Conservation (phyloP, 2,797 vertebrate genomes). For the Alca torda region DNA sequence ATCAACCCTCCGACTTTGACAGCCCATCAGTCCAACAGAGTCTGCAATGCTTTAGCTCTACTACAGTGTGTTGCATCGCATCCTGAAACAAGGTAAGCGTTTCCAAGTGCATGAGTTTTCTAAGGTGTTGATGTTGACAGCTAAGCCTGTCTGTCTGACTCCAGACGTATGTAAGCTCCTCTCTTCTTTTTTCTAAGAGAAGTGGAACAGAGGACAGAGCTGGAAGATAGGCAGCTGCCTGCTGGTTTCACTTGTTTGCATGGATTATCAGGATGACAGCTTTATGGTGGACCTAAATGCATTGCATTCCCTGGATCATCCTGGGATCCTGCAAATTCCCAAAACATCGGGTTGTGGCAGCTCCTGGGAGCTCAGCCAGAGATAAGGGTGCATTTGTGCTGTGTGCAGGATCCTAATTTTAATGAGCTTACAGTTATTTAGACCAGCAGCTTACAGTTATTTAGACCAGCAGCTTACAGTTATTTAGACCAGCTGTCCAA, state of each 20-base stretch:
- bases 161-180: not conserved
- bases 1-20: conserved; percentile 97
- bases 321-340: not conserved
- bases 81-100: conserved; percentile 90
- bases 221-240: not conserved
- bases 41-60: conserved; percentile 95
- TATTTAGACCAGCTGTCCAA: not conserved
- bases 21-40: conserved; percentile 97
- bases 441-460: not conserved
- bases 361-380: not conserved
- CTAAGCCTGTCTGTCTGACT: not conserved
- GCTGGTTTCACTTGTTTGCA: not conserved
- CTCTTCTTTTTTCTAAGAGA: not conserved
- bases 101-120: not conserved
- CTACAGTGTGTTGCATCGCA: conserved; percentile 98
- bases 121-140: not conserved
- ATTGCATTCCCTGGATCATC: not conserved
- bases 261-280: not conserved
- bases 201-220: not conserved
- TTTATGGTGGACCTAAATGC: not conserved
- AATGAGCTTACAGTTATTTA: not conserved
- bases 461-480: not conserved
- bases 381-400: not conserved
- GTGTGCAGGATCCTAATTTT: not conserved
- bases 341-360: not conserved